Base-by-base conservation (phyloP, 2,113 vertebrate genomes). In the Vulpes vulpes region DNA sequence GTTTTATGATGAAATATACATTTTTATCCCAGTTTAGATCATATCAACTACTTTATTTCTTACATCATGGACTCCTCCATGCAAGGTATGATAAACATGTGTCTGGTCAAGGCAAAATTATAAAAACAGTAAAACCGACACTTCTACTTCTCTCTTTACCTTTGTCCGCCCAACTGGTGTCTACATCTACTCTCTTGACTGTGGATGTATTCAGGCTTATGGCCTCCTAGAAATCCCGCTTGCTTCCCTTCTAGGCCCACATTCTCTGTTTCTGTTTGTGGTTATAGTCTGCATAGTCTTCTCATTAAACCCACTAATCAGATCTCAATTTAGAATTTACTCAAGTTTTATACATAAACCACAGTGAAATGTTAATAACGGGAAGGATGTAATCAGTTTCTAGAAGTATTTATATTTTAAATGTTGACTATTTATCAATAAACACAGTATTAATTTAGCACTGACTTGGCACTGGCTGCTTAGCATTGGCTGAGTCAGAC, bases 1-100 rank as follows among this genome's bases (percentile, higher is more conserved):
- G 64, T 35, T 97, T 87, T 51, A 85, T 96, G 35, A 95, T 86
- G 49, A 91, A 96, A 95, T 90, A 95, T 73, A 86, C 22, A 57
- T 94, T 92, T 91, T 95, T 95, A 87, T 93, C 49, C 53, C 79
- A 89, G 73, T 73, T 95, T 91, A 60, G 51, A 67, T 89, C 35
- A 86, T 85, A 92, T 91, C 32, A 96, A 73, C 22, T 84, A 69
- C 80, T 6, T 84, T 53, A 96, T 64, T 96, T 95, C 55, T 86
- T 89, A 91, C 67, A 93, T 82, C 71, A 81, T 16, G 81, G 67
- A 1, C 20, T 96, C 67, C 62, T 32, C 67, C 23, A 95, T 85
- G 15, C 53, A 93, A 55, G 19, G 62, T 43, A 25, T 91, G 17
- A 71, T 91, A 91, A 89, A 74, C 17, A 57, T 27, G 11, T 82